Base-by-base conservation (phyloP, 1,140 invertebrate genomes). In the Aradophagus sp. region DNA sequence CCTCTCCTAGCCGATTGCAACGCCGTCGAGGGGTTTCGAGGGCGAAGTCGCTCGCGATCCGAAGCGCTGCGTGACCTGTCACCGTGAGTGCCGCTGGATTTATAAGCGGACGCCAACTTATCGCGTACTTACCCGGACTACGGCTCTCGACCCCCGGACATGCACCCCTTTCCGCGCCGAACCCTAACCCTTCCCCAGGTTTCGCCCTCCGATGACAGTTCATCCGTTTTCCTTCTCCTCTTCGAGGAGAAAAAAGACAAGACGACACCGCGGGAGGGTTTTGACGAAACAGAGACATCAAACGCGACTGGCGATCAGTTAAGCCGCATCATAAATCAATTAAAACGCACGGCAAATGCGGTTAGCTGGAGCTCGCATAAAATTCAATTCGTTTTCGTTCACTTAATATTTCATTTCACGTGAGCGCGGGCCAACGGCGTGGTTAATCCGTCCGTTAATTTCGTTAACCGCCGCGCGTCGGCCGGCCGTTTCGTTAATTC, bases 21-120 rank as follows among this genome's bases (percentile, higher is more conserved):
- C n/a, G n/a, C n/a, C n/a, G n/a, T n/a, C 45, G 47, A 41, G 50
- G 63, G 50, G 44, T 62, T 61, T 47, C 19, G 42, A 53, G 48
- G 50, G 39, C 47, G 56, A 59, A 45, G 50, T 48, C 12, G 62
- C 58, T 45, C 45, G 38, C 52, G 66, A 20, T 59, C 61, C 53
- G 29, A 76, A 77, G 68, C 81, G 68, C 81, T 84, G 82, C 84
- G 84, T 84, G 84, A 85, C 84, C 78, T 84, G 84, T 85, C 84
- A 82, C 81, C 81, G 82, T 83, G 80, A 84, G 76, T 77, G 72
- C 75, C 53, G 62, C 69, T 81, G 79, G 80, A 85, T 85, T 85
- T 84, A 84, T 85, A 84, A 77, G 76, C 83, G 80, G 78, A 83
- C 79, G 81, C 75, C 77, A 78, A 84, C 81, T 85, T 85, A 84